Percentiles rank a stretch among this genome's conserved stretches.
Evolutionary conservation across 1,140 invertebrate genomes (phyloP).

Genomic region (Onthophagus taurus): DNA sequence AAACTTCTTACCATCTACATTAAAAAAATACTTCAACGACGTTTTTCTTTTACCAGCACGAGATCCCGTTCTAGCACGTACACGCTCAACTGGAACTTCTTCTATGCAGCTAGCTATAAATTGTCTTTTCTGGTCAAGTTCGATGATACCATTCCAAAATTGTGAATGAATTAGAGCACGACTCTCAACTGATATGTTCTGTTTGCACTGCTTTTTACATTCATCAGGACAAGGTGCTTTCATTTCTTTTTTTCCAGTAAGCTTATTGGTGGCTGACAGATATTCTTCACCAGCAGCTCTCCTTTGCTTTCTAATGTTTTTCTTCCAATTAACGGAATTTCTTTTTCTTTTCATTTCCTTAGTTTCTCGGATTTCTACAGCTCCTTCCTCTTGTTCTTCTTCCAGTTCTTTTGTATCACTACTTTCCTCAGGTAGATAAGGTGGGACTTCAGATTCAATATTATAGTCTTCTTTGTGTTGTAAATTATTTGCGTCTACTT

Average conservation of each 20-base stretch:
- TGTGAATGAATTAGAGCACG: no score
- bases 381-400: conserved; percentile 11
- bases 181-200: no score
- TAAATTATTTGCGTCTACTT: conserved; percentile 11
- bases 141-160: no score
- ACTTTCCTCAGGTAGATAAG: conserved; percentile 12
- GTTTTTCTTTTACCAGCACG: no score
- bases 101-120: no score
- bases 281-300: conserved; percentile 13
- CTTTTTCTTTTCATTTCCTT: conserved; percentile 15
- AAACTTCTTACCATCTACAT: no score
- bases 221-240: conserved; percentile 9
- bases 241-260: conserved; percentile 8
- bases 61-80: no score
- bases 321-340: conserved; percentile 13
- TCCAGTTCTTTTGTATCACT: conserved; percentile 13
- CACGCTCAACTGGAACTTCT: no score
- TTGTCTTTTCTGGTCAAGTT: no score
- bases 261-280: conserved; percentile 12
- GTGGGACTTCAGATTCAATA: conserved; percentile 10
- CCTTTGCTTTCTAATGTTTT: conserved; percentile 13
- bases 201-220: no score
- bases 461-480: conserved; percentile 11
- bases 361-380: conserved; percentile 14
- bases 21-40: no score